Conservation (phyloP, 1,140 invertebrate species). For the Lepidurus arcticus region DNA sequence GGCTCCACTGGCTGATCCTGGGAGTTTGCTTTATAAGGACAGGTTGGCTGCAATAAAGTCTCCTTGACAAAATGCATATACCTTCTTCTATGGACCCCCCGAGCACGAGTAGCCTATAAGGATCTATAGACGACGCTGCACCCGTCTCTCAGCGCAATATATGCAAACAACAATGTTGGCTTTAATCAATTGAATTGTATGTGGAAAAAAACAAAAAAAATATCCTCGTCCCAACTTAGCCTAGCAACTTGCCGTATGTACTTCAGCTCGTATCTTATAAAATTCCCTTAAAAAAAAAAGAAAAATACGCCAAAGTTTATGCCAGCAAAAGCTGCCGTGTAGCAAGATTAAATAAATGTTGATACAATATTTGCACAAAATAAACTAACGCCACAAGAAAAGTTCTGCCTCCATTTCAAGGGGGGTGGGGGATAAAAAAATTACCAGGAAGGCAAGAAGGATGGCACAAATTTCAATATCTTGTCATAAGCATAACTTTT, state of each 20-base stretch:
- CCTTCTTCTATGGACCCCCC: neutral
- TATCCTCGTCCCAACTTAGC: neutral
- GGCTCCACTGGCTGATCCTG: neutral
- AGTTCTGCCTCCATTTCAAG: neutral
- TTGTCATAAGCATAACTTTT: neutral
- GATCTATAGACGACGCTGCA: neutral
- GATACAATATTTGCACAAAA: constrained; percentile 4
- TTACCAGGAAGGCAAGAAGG: neutral
- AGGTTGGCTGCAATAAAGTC: constrained; percentile 11
- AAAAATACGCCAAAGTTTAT: neutral
- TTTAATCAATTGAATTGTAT: constrained; percentile 8
- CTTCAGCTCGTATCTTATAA: no score
- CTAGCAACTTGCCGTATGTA: neutral
- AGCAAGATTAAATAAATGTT: constrained; percentile 3
- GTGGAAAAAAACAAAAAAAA: neutral
- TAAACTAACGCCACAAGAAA: neutral
- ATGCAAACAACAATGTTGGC: constrained; percentile 15
- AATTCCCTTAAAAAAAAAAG: neutral
- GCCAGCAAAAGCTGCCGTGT: neutral
- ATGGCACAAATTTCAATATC: constrained; percentile 16
- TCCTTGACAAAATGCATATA: constrained; percentile 11
- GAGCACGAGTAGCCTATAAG: neutral
- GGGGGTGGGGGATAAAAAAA: neutral
- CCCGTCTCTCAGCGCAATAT: neutral
- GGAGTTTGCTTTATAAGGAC: neutral